Base-by-base conservation (phyloP, 2,113 vertebrate genomes). In the Hucho hucho region DNA sequence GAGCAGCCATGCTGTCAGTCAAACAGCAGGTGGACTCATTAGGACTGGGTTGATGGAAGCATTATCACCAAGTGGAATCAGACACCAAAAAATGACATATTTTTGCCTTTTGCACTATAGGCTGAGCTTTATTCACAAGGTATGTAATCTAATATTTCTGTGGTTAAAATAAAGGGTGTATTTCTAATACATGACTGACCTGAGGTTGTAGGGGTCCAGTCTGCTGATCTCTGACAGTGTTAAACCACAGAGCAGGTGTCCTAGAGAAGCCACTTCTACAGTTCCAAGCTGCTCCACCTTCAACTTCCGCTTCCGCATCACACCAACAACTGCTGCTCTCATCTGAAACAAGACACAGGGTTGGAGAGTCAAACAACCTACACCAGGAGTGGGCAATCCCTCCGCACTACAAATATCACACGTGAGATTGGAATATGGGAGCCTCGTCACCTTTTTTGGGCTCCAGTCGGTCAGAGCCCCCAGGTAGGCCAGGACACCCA, bases 231-330 rank as follows among this genome's bases (percentile, higher is more conserved):
- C 95, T 7, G 93, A 87, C 0, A 89, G 88, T 67, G 88, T 82
- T 29, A 97, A 89, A 66, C 96, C 94, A 70, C 96, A 96, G 72
- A 96, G 88, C 1, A 94, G 88, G 75, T 94, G 89, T 4, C 95
- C 95, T 77, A 95, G 89, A 0, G 90, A 91, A 37, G 93, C 93
- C 79, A 97, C 82, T 77, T 96, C 93, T 0, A 92, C 86, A 46
- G 87, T 88, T 12, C 91, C 84, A 76, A 96, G 86, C 43, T 94
- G 88, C 74, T 91, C 89, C 64, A 90, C 81, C 0, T 91, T 92
- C 66, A 70, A 75, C 61, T 90, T 91, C 4, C 81, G 88, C 77
- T 89, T 93, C 22, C 79, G 78, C 76, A 96, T 88, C 80, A 94
- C 91, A 64, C 92, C 90, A 24, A 89, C 87, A 69, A 93, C 82